Evolutionary conservation across 2,797 vertebrate species (phyloP).

Genomic region (Centroberyx gerrardi): DNA sequence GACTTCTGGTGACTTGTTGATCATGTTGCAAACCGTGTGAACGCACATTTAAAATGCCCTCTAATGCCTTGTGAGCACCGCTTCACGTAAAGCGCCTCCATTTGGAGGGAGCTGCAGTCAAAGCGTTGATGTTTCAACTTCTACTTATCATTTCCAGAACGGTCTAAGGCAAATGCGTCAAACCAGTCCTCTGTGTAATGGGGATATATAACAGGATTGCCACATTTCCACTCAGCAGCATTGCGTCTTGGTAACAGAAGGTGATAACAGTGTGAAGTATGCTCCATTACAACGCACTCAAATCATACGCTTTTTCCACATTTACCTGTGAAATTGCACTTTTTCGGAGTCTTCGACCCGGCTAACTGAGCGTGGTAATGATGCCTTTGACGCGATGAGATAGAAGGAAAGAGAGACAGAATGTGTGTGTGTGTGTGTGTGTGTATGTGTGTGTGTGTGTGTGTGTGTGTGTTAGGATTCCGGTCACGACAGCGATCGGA

Average conservation of each 20-base stretch:
- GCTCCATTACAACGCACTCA: neutral
- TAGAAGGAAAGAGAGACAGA: neutral
- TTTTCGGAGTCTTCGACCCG: neutral
- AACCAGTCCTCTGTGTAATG: neutral
- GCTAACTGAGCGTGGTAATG: constrained; percentile 13
- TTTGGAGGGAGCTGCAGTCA: no score
- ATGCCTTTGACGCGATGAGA: constrained; percentile 1
- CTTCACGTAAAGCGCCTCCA: no score
- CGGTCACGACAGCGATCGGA: constrained; percentile 11
- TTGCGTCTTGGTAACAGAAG: neutral
- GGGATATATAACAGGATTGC: neutral
- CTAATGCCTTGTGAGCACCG: no score
- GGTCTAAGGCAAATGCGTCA: neutral
- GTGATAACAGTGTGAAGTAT: neutral
- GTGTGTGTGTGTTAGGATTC: constrained; percentile 13
- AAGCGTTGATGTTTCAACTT: neutral
- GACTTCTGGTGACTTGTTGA: no score
- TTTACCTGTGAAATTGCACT: constrained; percentile 8
- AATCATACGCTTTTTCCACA: neutral
- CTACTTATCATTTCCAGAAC: neutral
- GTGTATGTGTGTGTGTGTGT: constrained; percentile 10
- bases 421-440: neutral
- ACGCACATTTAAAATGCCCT: no score
- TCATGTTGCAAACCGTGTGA: no score
- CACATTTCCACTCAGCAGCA: neutral